Conservation (phyloP, 2,113 vertebrate species). For the Platycercus adscitus region DNA sequence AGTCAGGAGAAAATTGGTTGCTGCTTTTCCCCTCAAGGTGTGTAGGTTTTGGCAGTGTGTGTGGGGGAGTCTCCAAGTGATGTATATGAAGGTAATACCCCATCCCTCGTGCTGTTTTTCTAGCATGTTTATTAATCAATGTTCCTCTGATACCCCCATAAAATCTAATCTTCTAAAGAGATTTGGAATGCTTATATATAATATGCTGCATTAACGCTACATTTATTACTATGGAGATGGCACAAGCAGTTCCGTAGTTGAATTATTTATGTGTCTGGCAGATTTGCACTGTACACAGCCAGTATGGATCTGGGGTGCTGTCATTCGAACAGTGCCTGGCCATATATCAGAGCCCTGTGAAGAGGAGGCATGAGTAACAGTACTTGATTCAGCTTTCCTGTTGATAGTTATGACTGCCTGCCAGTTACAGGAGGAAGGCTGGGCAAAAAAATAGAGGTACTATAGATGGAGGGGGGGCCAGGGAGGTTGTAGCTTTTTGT, state of each 20-base stretch:
- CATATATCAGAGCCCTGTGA: fast-evolving
- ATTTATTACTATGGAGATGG: neutral
- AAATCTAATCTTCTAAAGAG: constrained; percentile 18
- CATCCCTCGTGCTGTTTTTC: fast-evolving
- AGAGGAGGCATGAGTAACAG: neutral
- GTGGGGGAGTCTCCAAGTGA: neutral
- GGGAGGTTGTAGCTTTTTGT: neutral
- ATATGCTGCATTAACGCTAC: neutral
- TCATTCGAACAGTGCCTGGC: fast-evolving
- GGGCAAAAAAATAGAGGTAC: fast-evolving
- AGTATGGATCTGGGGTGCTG: neutral
- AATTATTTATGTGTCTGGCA: neutral
- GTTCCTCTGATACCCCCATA: neutral
- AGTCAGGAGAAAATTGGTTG: neutral
- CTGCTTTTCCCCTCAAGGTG: neutral
- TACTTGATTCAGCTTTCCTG: neutral
- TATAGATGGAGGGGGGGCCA: fast-evolving
- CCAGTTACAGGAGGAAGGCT: neutral
- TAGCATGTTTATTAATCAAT: neutral
- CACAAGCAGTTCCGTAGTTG: neutral
- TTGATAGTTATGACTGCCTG: fast-evolving
- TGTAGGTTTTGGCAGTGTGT: neutral
- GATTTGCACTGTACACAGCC: neutral
- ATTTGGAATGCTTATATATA: neutral
- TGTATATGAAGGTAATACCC: neutral